Conservation (phyloP, 2,113 vertebrate genomes). For the Cettia cetti region DNA sequence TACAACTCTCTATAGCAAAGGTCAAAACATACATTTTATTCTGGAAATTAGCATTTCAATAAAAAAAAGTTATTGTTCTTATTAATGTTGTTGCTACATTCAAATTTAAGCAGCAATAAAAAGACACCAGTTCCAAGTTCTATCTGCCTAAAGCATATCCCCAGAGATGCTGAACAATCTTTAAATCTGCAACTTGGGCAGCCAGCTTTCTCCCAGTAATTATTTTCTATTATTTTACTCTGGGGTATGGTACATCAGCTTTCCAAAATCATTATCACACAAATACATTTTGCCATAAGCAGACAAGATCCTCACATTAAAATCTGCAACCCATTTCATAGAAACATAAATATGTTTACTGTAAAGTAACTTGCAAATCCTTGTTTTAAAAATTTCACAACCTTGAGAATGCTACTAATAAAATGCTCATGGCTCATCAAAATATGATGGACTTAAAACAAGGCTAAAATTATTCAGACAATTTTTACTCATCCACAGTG, state of each 20-base stretch:
- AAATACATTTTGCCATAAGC: not conserved
- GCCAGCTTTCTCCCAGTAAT: not conserved
- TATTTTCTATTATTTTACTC: not conserved
- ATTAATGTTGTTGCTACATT: not conserved
- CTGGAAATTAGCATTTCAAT: not conserved
- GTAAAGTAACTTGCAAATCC: not conserved
- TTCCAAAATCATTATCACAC: not conserved
- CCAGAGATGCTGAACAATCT: not conserved
- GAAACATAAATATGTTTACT: not conserved
- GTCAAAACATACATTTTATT: not conserved
- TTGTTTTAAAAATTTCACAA: not conserved
- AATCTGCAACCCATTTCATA: not conserved
- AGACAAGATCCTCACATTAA: not conserved
- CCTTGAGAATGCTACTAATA: not conserved
- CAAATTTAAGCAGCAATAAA: not conserved
- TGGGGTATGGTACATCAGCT: not conserved
- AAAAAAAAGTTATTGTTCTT: not conserved
- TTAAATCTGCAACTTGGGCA: not conserved
- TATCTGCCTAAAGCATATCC: not conserved
- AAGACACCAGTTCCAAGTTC: not conserved
- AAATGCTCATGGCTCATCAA: not conserved
- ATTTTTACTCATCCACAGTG: not conserved
- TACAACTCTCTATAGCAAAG: not conserved
- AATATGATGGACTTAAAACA: not conserved
- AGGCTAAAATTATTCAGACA: not conserved